Percentiles rank a stretch among this genome's conserved stretches.
Conservation (phyloP, 2,888 invertebrate species). For the Microchrysa polita region DNA sequence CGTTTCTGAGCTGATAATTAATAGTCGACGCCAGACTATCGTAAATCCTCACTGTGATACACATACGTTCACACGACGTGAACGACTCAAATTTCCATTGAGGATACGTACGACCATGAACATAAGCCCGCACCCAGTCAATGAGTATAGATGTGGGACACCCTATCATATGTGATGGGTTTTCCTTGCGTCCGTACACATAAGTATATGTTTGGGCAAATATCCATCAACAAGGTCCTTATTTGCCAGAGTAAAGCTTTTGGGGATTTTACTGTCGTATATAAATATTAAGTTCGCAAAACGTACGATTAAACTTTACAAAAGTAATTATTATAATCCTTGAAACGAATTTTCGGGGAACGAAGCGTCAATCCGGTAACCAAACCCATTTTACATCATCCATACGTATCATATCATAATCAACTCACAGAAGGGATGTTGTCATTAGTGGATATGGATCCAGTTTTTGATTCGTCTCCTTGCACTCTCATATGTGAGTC, state of each 20-base stretch:
- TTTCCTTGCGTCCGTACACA: too few relatives aligned
- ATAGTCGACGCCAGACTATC: slow-evolving; percentile 10
- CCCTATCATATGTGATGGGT: too few relatives aligned
- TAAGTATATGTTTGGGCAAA: slow-evolving; percentile 8
- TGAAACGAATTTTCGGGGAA: slow-evolving; percentile 1
- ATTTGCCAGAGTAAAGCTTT: slow-evolving; percentile 21
- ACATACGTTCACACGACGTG: slow-evolving; percentile 16
- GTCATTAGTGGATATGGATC: slow-evolving; percentile 30
- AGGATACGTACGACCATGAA: not conserved
- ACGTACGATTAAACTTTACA: slow-evolving; percentile 47
- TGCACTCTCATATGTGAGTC: not conserved
- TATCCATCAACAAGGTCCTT: slow-evolving; percentile 3
- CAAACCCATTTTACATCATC: slow-evolving; percentile 6
- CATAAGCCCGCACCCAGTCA: too few relatives aligned
- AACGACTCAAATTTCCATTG: slow-evolving; percentile 10
- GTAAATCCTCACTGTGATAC: slow-evolving; percentile 26
- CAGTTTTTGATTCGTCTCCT: slow-evolving; percentile 1
- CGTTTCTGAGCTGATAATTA: slow-evolving; percentile 25
- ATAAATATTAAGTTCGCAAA: slow-evolving; percentile 41
- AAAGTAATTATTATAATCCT: slow-evolving; percentile 49
- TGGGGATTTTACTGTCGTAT: slow-evolving; percentile 21
- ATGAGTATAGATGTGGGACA: too few relatives aligned
- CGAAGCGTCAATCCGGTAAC: not conserved
- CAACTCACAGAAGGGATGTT: not conserved
- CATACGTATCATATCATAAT: too few relatives aligned